Percentiles rank a stretch among this genome's conserved stretches.
Evolutionary conservation across 1,140 invertebrate genomes (phyloP).

Genomic region (Pentalonia nigronervosa): DNA sequence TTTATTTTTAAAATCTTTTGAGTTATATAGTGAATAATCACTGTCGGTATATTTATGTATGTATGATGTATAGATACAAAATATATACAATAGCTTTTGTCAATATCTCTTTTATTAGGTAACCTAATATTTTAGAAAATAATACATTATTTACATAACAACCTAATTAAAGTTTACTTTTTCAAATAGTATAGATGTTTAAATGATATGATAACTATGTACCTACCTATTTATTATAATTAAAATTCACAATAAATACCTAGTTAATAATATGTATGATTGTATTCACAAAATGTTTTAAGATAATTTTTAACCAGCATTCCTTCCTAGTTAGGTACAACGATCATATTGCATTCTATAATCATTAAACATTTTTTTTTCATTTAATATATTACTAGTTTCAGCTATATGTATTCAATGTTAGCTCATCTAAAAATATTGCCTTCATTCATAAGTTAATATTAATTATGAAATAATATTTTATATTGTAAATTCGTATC

Average conservation of each 20-base stretch:
- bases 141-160: background rate
- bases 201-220: background rate
- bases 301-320: background rate
- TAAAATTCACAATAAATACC: background rate
- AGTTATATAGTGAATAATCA: background rate
- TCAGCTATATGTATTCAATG: background rate
- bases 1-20: background rate
- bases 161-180: slow-evolving; percentile 4
- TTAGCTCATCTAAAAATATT: background rate
- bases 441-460: background rate
- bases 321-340: background rate
- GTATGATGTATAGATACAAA: no score
- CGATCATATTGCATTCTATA: background rate
- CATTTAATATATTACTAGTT: background rate
- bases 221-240: background rate
- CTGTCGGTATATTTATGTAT: background rate
- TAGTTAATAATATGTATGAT: background rate
- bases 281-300: background rate
- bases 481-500: background rate
- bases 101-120: background rate
- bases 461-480: background rate
- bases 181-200: background rate
- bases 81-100: background rate
- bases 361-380: background rate
- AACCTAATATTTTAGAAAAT: background rate